These are phyloP conservation scores for Coelogynopora nodosa DNA, from an alignment of 2,888 invertebrate genomes.

Conservation along the genomic window DNA sequence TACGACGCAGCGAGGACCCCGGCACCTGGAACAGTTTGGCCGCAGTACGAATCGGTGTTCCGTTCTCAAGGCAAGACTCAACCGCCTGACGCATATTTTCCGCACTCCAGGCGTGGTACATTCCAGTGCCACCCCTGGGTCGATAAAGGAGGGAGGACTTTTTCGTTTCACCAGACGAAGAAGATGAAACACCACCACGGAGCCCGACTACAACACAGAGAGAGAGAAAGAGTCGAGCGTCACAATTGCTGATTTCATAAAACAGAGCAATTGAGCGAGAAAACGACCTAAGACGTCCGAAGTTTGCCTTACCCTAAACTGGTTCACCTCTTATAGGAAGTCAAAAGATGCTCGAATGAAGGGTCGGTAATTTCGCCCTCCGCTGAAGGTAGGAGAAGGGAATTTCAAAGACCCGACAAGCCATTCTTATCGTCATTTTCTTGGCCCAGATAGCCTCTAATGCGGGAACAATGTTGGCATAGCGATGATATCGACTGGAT, in stretches of 20 bases:
- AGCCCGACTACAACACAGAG: no score
- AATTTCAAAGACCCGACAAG: constrained; percentile 16
- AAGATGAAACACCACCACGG: no score
- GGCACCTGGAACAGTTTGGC: not conserved
- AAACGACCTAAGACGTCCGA: no score
- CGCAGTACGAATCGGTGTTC: not conserved
- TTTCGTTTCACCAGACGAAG: no score
- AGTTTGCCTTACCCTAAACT: no score
- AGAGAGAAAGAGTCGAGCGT: no score
- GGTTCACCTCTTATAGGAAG: no score
- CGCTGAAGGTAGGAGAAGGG: constrained; percentile 7
- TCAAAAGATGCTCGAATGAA: no score
- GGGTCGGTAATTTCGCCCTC: not conserved
- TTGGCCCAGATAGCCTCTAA: constrained; percentile 11
- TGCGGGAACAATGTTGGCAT: not conserved
- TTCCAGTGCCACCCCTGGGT: not conserved
- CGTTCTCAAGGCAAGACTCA: not conserved
- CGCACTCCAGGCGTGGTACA: not conserved
- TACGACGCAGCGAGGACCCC: not conserved
- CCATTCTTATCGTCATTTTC: constrained; percentile 22
- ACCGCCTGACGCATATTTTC: not conserved
- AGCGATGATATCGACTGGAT: no score
- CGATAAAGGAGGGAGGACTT: not conserved
- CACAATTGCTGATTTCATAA: no score
- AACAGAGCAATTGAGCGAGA: no score